Percentiles rank a stretch among this genome's conserved stretches.
Evolutionary conservation across 1,140 invertebrate genomes (phyloP).

Genomic region (Nasonia vitripennis): DNA sequence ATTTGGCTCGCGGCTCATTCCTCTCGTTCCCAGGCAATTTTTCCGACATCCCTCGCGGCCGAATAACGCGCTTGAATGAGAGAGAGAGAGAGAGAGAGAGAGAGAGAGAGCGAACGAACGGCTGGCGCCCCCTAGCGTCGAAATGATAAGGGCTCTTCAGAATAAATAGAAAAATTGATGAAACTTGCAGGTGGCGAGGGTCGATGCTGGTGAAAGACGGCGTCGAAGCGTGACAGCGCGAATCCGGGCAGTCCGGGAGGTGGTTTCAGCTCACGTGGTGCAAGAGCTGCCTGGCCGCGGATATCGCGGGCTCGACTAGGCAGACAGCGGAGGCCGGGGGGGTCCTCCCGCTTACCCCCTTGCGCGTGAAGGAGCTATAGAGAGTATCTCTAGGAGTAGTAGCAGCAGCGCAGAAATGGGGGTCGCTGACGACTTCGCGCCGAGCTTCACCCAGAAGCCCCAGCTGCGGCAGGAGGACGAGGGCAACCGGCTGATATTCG

Average conservation of each 20-base stretch:
- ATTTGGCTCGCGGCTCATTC: conserved; percentile 25
- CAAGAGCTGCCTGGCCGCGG: neutral
- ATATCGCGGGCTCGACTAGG: neutral
- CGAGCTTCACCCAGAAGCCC: conserved; percentile 97
- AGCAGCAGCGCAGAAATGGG: conserved; percentile 73
- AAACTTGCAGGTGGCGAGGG: conserved; percentile 39
- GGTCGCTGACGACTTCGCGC: conserved; percentile 94
- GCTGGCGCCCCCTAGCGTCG: neutral
- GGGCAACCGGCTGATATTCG: conserved; percentile 95
- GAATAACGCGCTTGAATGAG: conserved; percentile 4
- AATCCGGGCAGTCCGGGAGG: neutral
- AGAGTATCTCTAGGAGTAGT: too few relatives aligned
- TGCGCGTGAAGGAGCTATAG: neutral
- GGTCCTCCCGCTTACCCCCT: conserved; percentile 8
- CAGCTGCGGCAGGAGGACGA: conserved; percentile 96
- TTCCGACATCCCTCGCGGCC: conserved; percentile 31
- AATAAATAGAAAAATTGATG: neutral
- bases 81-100: neutral
- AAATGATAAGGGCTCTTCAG: neutral
- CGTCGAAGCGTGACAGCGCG: neutral
- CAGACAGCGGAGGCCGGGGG: neutral
- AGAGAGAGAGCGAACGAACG: neutral
- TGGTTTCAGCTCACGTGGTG: neutral
- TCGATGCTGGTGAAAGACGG: conserved; percentile 38
- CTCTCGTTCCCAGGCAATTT: neutral